Percentiles rank a stretch among this genome's conserved stretches.
Conservation (phyloP, 1,140 invertebrate species). For the Pygmarrhopalites habei region DNA sequence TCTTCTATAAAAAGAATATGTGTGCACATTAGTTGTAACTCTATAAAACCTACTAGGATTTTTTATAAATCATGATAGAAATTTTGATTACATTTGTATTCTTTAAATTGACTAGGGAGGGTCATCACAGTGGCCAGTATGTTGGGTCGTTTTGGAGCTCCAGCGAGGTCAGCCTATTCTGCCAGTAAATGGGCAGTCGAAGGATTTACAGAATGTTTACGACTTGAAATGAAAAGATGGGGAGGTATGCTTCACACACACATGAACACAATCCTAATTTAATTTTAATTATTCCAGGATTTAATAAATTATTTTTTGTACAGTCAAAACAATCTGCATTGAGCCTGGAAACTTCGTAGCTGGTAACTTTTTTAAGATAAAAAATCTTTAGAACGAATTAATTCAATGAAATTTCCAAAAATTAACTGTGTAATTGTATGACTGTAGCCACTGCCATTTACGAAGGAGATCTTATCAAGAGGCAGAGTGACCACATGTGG, state of each 20-base stretch:
- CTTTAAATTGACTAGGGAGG: conserved; percentile 40
- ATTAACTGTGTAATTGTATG: not conserved
- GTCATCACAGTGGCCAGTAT: conserved; percentile 46
- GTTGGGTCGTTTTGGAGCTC: conserved; percentile 65
- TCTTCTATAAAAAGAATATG: not conserved
- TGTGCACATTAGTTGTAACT: no score
- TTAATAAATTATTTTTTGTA: no score
- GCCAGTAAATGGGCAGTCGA: conserved; percentile 67
- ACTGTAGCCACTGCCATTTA: conserved; percentile 37
- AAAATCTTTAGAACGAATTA: no score
- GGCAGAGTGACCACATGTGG: conserved; percentile 72
- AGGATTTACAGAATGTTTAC: conserved; percentile 68
- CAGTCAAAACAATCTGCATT: no score
- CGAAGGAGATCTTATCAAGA: conserved; percentile 56
- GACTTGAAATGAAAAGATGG: conserved; percentile 66
- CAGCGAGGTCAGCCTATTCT: conserved; percentile 69
- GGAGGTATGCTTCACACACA: no score
- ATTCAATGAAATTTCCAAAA: no score
- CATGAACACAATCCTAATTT: no score
- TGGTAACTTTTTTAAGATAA: conserved; percentile 51
- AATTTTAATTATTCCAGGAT: no score
- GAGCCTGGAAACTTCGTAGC: conserved; percentile 73
- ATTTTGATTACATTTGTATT: not conserved
- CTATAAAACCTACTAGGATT: no score
- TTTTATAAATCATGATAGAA: no score